Conservation (phyloP, 2,797 vertebrate species). For the Mus spretus region DNA sequence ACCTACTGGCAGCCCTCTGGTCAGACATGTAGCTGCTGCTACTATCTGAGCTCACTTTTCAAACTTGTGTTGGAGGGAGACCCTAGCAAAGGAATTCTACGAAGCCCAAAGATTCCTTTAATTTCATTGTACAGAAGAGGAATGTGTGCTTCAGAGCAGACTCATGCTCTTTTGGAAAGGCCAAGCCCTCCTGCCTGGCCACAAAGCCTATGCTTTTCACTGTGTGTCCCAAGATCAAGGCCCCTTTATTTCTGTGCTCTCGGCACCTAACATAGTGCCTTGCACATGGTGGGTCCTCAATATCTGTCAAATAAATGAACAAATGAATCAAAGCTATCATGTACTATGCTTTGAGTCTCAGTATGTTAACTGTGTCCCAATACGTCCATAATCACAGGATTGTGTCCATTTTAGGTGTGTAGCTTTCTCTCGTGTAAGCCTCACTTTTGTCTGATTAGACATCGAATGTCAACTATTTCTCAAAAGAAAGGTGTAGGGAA, state of each 20-base stretch:
- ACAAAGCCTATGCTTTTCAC: background rate
- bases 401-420: background rate
- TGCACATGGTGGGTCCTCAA: background rate
- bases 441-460: background rate
- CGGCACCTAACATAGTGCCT: background rate
- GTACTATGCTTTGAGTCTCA: background rate
- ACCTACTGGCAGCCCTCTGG: rapidly evolving
- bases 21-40: rapidly evolving
- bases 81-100: background rate
- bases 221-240: background rate
- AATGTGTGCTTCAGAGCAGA: background rate
- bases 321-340: background rate
- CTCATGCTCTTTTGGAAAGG: background rate
- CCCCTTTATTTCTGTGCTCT: background rate
- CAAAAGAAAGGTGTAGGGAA: background rate
- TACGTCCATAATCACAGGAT: background rate
- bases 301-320: background rate
- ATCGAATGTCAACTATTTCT: background rate
- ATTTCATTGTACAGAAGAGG: background rate
- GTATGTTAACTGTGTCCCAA: background rate
- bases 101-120: rapidly evolving
- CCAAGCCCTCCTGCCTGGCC: background rate
- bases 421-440: no score
- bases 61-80: background rate
- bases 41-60: no score